A percentile compares a stretch with the other conserved stretches of the same genome.
phyloP scores from a whole-genome alignment of 1,140 invertebrate genomes.

The Microplitis mediator region DNA sequence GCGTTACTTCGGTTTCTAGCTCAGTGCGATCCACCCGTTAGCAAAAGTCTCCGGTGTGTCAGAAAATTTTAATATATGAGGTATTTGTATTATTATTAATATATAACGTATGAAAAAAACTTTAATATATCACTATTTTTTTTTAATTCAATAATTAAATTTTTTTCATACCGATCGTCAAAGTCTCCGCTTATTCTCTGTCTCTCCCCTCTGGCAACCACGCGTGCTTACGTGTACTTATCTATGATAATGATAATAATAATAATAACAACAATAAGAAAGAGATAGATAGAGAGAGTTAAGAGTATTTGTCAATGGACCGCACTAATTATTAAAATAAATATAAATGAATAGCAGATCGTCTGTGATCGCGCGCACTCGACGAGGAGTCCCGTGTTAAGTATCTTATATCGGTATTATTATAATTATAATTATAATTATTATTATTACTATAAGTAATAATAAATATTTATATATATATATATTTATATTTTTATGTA shows the following conservation, averaged over 20 bases:
- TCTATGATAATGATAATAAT: not conserved
- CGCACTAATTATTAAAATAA: conserved; percentile 9
- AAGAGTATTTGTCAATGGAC: conserved; percentile 17
- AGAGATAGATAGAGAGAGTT: not conserved
- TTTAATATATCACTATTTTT: too few relatives aligned
- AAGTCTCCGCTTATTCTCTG: conserved; percentile 8
- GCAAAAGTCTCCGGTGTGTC: not conserved
- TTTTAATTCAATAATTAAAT: too few relatives aligned
- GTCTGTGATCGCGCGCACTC: conserved; percentile 18
- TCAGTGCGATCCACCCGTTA: conserved; percentile 35
- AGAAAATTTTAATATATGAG: too few relatives aligned
- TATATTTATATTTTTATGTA: not conserved
- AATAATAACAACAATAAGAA: not conserved
- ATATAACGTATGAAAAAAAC: too few relatives aligned
- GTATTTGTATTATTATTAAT: too few relatives aligned
- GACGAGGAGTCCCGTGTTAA: not conserved
- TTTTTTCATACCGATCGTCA: too few relatives aligned
- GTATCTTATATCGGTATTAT: not conserved
- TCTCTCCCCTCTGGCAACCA: conserved; percentile 18
- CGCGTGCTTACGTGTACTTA: not conserved
- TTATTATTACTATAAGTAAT: not conserved
- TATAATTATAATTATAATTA: conserved; percentile 4
- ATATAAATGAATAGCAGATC: conserved; percentile 1
- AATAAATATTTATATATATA: not conserved
- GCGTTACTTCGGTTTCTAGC: conserved; percentile 50